Percentiles rank a stretch among this genome's conserved stretches.
phyloP scores from a whole-genome alignment of 92 coral and sea anemone species.

The Phenganax stokvisi region DNA sequence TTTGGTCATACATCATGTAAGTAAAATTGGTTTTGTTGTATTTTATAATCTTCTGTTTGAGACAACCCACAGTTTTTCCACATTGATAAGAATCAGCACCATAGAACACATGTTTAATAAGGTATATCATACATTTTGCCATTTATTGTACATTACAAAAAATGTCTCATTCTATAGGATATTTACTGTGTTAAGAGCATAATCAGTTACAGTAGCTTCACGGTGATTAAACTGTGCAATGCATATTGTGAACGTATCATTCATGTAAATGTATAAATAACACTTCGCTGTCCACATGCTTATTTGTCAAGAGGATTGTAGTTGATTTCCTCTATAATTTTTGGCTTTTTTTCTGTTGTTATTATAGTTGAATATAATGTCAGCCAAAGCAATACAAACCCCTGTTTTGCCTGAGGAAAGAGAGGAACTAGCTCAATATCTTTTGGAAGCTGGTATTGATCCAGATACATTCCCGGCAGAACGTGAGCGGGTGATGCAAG shows the following conservation, averaged over 20 bases:
- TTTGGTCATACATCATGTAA: conserved; percentile 4
- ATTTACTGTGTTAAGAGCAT: too few relatives aligned
- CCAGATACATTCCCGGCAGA: too few relatives aligned
- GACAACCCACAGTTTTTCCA: not conserved
- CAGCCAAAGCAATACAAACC: conserved; percentile 2
- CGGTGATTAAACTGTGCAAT: not conserved
- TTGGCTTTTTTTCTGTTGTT: not conserved
- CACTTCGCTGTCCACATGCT: not conserved
- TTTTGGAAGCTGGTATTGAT: too few relatives aligned
- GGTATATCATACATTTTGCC: too few relatives aligned
- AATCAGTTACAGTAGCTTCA: not conserved
- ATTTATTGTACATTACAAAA: not conserved
- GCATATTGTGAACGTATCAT: not conserved
- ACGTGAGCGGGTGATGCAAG: too few relatives aligned
- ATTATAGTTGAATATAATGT: conserved; percentile 12
- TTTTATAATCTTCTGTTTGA: not conserved
- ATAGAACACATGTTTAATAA: too few relatives aligned
- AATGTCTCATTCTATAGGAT: not conserved
- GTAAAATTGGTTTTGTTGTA: not conserved
- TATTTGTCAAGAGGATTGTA: not conserved
- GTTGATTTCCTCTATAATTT: conserved; percentile 2
- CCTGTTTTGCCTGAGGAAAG: not conserved
- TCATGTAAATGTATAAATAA: not conserved
- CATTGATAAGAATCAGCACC: not conserved
- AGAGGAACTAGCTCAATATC: too few relatives aligned